These are phyloP conservation scores for Camponotus pennsylvanicus DNA, from an alignment of 1,140 invertebrate species.

Conservation along the genomic window DNA sequence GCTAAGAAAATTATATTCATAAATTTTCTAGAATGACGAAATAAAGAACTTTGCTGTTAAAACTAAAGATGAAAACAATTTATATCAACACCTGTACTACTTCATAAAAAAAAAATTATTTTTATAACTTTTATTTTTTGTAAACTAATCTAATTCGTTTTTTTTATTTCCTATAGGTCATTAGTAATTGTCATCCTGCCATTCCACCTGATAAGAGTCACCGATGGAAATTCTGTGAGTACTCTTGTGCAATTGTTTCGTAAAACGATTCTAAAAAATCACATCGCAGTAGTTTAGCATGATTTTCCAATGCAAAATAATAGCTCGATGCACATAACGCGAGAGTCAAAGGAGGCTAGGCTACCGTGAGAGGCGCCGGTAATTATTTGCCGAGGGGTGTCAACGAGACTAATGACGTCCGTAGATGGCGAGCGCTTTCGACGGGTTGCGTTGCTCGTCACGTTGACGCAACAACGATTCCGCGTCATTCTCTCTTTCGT, in stretches of 20 bases:
- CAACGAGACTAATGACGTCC: conserved; percentile 62
- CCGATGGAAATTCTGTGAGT: not conserved
- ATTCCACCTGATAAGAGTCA: not conserved
- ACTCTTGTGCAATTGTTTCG: not conserved
- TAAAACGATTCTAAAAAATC: not conserved
- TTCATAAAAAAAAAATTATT: not conserved
- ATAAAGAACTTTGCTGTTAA: not conserved
- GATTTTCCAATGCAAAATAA: conserved; percentile 26
- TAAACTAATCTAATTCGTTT: not conserved
- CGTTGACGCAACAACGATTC: conserved; percentile 59
- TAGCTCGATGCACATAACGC: not conserved
- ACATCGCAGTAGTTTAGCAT: not conserved
- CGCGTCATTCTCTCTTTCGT: conserved; percentile 56
- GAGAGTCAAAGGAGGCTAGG: conserved; percentile 31
- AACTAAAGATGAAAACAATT: not conserved
- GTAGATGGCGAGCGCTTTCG: conserved; percentile 46
- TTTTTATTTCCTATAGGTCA: not conserved
- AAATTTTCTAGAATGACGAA: not conserved
- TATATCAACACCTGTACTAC: not conserved
- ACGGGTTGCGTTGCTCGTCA: conserved; percentile 31
- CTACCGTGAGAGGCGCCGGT: conserved; percentile 55
- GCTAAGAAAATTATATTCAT: not conserved
- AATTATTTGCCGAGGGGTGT: conserved; percentile 64
- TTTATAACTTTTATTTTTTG: conserved; percentile 1
- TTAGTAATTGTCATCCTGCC: not conserved